A percentile compares a stretch with the other conserved stretches of the same genome.
Evolutionary conservation across 2,797 vertebrate genomes (phyloP).

Genomic region (Sebastes steindachneri): DNA sequence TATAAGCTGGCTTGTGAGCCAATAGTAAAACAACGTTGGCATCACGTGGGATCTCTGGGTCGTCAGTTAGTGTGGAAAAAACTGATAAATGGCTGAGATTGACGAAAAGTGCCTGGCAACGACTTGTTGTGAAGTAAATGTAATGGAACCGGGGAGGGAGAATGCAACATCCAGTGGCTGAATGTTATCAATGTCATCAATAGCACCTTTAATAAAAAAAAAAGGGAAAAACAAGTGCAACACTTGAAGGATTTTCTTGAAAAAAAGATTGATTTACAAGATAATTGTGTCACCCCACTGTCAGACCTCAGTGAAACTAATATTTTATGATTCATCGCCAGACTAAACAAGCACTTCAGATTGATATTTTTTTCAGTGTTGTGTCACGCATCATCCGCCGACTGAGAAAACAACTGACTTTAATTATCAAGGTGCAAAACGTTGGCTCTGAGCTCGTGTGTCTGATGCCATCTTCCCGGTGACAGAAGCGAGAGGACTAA

Average conservation of each 20-base stretch:
- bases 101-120: too few relatives aligned
- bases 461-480: slow-evolving; percentile 31
- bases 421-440: slow-evolving; percentile 65
- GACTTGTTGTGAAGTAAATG: too few relatives aligned
- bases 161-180: too few relatives aligned
- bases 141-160: rapidly evolving
- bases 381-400: slow-evolving; percentile 30
- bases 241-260: background rate
- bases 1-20: too few relatives aligned
- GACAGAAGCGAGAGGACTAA: slow-evolving; percentile 24
- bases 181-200: too few relatives aligned
- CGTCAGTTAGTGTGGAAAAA: too few relatives aligned
- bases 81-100: rapidly evolving
- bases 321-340: background rate
- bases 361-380: background rate
- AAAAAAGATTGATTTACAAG: background rate
- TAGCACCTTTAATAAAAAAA: background rate
- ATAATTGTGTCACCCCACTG: background rate
- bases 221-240: background rate
- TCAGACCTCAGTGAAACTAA: background rate
- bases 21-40: too few relatives aligned
- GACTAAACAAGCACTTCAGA: background rate
- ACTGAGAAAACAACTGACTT: slow-evolving; percentile 66
- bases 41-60: too few relatives aligned
- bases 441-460: background rate